Conservation (phyloP, 2,113 vertebrate genomes). For the Pholis gunnellus region DNA sequence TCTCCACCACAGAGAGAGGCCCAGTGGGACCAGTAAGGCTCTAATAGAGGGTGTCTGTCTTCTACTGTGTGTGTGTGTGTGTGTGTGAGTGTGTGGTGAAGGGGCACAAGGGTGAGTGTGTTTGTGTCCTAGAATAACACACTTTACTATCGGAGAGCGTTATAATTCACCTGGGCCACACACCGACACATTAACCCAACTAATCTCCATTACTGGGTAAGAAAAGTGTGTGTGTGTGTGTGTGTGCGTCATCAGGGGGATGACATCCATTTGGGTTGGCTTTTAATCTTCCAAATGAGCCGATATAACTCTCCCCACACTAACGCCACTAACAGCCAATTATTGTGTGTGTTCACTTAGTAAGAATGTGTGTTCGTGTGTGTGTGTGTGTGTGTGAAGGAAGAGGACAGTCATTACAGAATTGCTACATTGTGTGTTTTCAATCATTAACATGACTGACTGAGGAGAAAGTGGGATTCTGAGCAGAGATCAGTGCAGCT, state of each 20-base stretch:
- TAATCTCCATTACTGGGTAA: conserved; percentile 53
- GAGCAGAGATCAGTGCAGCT: conserved; percentile 14
- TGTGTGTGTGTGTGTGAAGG: conserved; percentile 19
- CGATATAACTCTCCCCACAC: conserved; percentile 47
- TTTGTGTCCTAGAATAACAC: conserved; percentile 36
- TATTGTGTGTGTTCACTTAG: conserved; percentile 14
- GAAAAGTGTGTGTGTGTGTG: conserved; percentile 27
- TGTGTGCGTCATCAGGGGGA: conserved; percentile 31
- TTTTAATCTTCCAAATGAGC: conserved; percentile 63
- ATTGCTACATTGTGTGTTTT: neutral
- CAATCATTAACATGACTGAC: conserved; percentile 14
- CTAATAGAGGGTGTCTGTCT: conserved; percentile 21
- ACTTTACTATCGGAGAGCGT: conserved; percentile 39
- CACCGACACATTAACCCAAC: conserved; percentile 60
- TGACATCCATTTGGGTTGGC: conserved; percentile 47
- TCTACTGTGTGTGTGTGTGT: neutral
- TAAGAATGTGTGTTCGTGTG: conserved; percentile 12
- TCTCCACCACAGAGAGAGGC: conserved; percentile 15
- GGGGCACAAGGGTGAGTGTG: conserved; percentile 9
- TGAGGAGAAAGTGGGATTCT: conserved; percentile 9
- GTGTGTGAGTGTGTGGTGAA: neutral
- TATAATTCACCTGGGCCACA: conserved; percentile 45
- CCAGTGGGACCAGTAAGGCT: conserved; percentile 51
- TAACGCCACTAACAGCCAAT: conserved; percentile 51
- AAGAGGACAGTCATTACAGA: neutral